Evolutionary conservation across 1,140 invertebrate species (phyloP).

Genomic region (Hycleus phaleratus): DNA sequence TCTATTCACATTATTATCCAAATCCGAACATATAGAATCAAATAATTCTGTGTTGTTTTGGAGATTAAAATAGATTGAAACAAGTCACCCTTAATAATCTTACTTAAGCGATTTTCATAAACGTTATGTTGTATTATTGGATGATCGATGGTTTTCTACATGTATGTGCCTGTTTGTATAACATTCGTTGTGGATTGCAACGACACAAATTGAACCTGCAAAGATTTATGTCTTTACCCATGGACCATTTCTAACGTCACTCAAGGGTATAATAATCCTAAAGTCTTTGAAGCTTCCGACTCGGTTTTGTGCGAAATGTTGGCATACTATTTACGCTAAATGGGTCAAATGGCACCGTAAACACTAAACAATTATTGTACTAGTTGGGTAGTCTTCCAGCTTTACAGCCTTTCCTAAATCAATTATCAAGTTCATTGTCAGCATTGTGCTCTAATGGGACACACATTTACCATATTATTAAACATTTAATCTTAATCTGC

Average conservation of each 20-base stretch:
- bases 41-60: too few species aligned
- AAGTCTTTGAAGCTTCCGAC: slow-evolving; percentile 7
- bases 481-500: too few species aligned
- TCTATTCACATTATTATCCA: too few species aligned
- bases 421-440: slow-evolving; percentile 17
- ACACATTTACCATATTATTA: neutral
- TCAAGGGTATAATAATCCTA: slow-evolving; percentile 20
- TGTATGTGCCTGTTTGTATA: slow-evolving; percentile 1
- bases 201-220: slow-evolving; percentile 11
- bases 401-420: slow-evolving; percentile 14
- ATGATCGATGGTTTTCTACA: slow-evolving; percentile 10
- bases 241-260: slow-evolving; percentile 20
- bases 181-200: slow-evolving; percentile 1
- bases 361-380: slow-evolving; percentile 21
- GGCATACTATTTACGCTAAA: slow-evolving; percentile 17
- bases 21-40: too few species aligned
- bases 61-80: too few species aligned
- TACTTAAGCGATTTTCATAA: too few species aligned
- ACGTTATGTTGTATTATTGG: too few species aligned
- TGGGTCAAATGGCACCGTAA: slow-evolving; percentile 21
- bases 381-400: slow-evolving; percentile 12
- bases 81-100: too few species aligned
- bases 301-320: slow-evolving; percentile 17
- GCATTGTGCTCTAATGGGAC: slow-evolving; percentile 7
- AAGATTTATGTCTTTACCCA: slow-evolving; percentile 6